Conservation (phyloP, 2,888 invertebrate species). For the Invenusta paracnida region DNA sequence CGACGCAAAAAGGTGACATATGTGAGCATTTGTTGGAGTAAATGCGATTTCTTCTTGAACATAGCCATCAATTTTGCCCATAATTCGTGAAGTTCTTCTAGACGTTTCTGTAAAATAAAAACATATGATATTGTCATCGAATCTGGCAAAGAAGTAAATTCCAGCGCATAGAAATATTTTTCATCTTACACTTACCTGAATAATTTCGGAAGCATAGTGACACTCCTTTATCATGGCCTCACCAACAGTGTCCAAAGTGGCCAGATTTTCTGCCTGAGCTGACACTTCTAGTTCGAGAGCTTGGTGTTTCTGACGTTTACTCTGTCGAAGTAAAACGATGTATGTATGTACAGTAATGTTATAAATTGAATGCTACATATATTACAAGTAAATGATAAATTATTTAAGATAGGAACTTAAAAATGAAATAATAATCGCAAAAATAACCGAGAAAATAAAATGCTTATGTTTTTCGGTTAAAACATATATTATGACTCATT, state of each 20-base stretch:
- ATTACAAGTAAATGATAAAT: no score
- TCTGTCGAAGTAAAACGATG: constrained; percentile 67
- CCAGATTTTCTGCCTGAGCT: constrained; percentile 96
- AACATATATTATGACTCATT: no score
- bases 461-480: no score
- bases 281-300: constrained; percentile 98
- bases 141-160: not conserved
- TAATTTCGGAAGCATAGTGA: constrained; percentile 90
- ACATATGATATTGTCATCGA: not conserved
- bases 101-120: constrained; percentile 56
- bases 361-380: no score
- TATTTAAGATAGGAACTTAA: no score
- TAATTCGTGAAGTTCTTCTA: constrained; percentile 79
- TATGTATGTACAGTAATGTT: not conserved
- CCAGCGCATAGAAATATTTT: no score
- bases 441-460: no score
- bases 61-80: constrained; percentile 92
- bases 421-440: not conserved
- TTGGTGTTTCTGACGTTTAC: constrained; percentile 93
- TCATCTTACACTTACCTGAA: constrained; percentile 64
- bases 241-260: constrained; percentile 89
- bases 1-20: constrained; percentile 94
- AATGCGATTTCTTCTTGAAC: constrained; percentile 89
- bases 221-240: constrained; percentile 92
- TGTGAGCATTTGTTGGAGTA: constrained; percentile 90